Evolutionary conservation across 53 echinoderm and acorn worm genomes (phyloP), one percentile per base, ranked within the genome.

Genomic region (Luidia sarsii): DNA sequence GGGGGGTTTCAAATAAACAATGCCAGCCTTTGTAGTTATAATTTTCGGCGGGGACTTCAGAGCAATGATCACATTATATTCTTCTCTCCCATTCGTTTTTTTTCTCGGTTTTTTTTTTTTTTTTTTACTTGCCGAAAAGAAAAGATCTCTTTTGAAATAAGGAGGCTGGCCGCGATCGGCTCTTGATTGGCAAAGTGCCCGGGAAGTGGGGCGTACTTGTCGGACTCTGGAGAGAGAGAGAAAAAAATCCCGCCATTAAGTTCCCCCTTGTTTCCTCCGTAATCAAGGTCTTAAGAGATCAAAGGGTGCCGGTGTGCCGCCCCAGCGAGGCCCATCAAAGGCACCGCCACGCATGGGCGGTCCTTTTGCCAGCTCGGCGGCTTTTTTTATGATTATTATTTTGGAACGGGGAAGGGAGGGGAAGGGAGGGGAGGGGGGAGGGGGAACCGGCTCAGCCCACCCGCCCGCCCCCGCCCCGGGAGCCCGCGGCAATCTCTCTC

Each of bases 271-370:
- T 77, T 77, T 77, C 77, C 77, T 77, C 60, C 77, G 22, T 77
- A 77, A 77, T 77, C 77, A 77, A 77, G 77, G 77, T 77, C 77
- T 77, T 77, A 77, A 13, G 62, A 59, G 77, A 77, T 77, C 60
- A 77, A 77, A 77, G 77, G 60, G 77, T 41, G 60, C 77, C 77
- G 75, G 62, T 49, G 55, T 46, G 77, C 77, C 77, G 77, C 23
- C 60, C 33, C 11, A n/a, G n/a, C n/a, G n/a, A n/a, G n/a, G n/a
- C 31, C 28, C 41, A 77, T 77, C 77, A 77, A 77, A 77, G 77
- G 61, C 29, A 32, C 77, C 77, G 77, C 41, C 45, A 61, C 4
- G 77, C 77, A 60, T 14, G 77, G 77, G 77, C 77, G 77, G 77
- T 77, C 77, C 61, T 77, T 77, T 77, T 77, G 77, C 59, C 77